Base-by-base conservation (phyloP, 2,113 vertebrate species). In the Ifrita kowaldi region DNA sequence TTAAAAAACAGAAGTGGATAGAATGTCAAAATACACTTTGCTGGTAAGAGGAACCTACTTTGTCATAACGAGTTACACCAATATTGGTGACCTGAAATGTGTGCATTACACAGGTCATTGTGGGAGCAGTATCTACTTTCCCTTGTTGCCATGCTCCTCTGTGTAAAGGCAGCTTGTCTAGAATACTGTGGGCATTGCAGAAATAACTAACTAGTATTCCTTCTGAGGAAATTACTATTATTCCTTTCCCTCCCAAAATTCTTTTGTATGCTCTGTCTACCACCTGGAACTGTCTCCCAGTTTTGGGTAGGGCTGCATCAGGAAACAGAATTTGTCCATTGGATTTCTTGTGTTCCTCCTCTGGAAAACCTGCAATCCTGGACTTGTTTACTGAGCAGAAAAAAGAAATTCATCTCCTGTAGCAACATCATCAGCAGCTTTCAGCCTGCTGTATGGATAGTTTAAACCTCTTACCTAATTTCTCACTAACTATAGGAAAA, bases 1-100 rank as follows among this genome's bases (percentile, higher is more conserved):
- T 93, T 96, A 89, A 94, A 90, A 94, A 93, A 90, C 2, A 94
- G 33, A 93, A 90, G 83, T 71, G 64, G 83, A 70, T 59, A 96
- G 63, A 96, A 90, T 75, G 60, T 94, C 83, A 96, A 92, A 90
- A 88, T 56, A 84, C 1, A 8, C 49, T 90, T 60, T 78, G 77
- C 88, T 96, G 92, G 73, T 59, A 84, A 70, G 76, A 68, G 41
- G 60, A 87, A 87, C 68, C 41, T 80, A 49, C 60, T 90, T n/a
- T 71, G 83, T 90, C 44, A 6, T 37, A 76, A 73, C 28, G 35
- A 55, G 21, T 96, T 84, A 67, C 44, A 47, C 35, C 55, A 55
- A 0, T 75, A 41, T 4, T 50, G 56, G 53, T 85, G 75, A 89
- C 70, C 35, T 71, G 69, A 67, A 82, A 24, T 35, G 41, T 0